These are phyloP conservation scores for Athripsodes cinereus DNA, from an alignment of 2,888 invertebrate species.

Conservation along the genomic window DNA sequence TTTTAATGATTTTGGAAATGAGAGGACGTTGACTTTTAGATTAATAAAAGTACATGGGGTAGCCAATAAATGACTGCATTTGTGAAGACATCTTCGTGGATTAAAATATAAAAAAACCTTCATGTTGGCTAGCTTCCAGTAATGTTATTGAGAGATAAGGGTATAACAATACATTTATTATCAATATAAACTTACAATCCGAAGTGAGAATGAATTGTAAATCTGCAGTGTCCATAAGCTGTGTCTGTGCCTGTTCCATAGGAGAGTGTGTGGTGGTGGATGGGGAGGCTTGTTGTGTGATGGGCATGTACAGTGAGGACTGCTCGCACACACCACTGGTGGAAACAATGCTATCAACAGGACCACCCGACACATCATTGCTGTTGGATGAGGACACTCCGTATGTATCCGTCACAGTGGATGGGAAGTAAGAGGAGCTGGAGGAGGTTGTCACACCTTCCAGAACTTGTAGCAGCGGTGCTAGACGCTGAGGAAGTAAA, in stretches of 20 bases:
- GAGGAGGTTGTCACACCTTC: neutral
- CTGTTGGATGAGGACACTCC: slow-evolving; percentile 14
- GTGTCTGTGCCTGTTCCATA: neutral
- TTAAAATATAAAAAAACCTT: too few species aligned
- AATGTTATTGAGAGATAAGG: too few species aligned
- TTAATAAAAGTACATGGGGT: too few species aligned
- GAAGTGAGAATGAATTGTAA: slow-evolving; percentile 16
- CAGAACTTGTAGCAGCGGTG: neutral
- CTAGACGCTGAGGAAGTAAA: neutral
- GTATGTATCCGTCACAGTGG: slow-evolving; percentile 12
- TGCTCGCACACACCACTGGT: neutral
- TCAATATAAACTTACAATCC: slow-evolving; percentile 10
- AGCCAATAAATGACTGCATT: too few species aligned
- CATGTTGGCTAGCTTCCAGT: too few species aligned
- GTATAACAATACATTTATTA: neutral
- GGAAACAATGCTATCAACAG: slow-evolving; percentile 5
- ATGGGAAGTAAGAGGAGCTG: neutral
- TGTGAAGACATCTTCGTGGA: too few species aligned
- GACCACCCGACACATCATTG: slow-evolving; percentile 14
- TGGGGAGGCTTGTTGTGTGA: neutral
- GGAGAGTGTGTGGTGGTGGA: neutral
- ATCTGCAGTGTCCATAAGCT: slow-evolving; percentile 16
- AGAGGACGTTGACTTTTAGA: too few species aligned
- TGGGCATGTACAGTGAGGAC: slow-evolving; percentile 4
- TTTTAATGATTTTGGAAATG: too few species aligned